Base-by-base conservation (phyloP, 2,113 vertebrate species). In the Tamias sibiricus region DNA sequence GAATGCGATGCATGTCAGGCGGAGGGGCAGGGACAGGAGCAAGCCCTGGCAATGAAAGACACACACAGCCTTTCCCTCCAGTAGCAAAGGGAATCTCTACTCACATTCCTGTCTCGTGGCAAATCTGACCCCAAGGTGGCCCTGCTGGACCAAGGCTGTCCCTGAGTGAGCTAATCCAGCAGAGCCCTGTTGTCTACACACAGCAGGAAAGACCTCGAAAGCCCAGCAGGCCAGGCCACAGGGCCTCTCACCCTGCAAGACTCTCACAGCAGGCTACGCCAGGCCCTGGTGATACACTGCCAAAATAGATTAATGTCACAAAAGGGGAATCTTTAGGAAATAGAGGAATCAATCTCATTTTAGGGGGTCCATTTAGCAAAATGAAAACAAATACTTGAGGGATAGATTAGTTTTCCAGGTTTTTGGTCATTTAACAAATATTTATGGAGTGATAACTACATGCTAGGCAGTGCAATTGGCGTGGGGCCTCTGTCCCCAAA, bases 191-290 rank as follows among this genome's bases (percentile, higher is more conserved):
- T 8, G 79, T 0, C 0, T 89, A 91, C 92, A 96, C 62, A 40
- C 81, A 97, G 88, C 42, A 16, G 74, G 94, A 94, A 97, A 95
- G 96, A 94, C 92, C 87, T 90, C 32, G 22, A 97, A 92, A 97
- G 96, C 95, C 96, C 98, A 98, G 97, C 95, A 87, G 28, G 96
- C 97, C 95, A 92, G 95, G 42, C 47, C 86, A 59, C 77, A 6
- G 2, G 42, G 28, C 47, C 37, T 85, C 64, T 83, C 64, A 80
- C 90, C 74, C 75, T 80, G 68, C 44, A 32, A 42, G 26, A 77
- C n/a, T 94, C 87, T 35, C 79, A 72, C 40, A 79, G 64, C 24
- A 4, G 79, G 75, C 83, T 72, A 16, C 37, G 22, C 2, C 44
- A 57, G 84, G 71, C 79, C 85, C 85, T 47, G 47, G 57, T 0